These are phyloP conservation scores for Blera fallax DNA, from an alignment of 2,888 invertebrate genomes.

Conservation along the genomic window DNA sequence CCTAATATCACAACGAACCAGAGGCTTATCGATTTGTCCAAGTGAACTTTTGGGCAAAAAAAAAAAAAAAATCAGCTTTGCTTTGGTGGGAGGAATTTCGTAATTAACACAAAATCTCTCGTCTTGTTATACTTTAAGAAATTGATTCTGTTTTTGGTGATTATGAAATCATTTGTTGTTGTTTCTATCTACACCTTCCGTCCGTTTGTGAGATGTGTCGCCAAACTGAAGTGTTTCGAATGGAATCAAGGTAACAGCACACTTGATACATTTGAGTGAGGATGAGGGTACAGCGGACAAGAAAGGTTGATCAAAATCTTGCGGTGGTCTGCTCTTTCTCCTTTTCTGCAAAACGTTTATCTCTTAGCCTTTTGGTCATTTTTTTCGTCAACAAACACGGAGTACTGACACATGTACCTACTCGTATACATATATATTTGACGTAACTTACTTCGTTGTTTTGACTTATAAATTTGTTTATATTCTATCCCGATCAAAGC, in stretches of 20 bases:
- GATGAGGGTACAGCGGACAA: background rate
- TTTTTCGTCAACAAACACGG: constrained; percentile 48
- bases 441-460: constrained; percentile 23
- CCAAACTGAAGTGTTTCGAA: constrained; percentile 29
- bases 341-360: constrained; percentile 28
- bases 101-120: constrained; percentile 19
- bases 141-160: constrained; percentile 25
- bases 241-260: constrained; percentile 60
- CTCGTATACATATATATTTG: background rate
- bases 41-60: constrained; percentile 37
- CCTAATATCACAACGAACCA: constrained; percentile 51
- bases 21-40: constrained; percentile 70
- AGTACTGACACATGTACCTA: background rate
- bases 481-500: constrained; percentile 7
- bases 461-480: constrained; percentile 56
- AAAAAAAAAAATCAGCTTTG: background rate
- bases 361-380: constrained; percentile 13
- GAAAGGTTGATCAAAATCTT: constrained; percentile 29
- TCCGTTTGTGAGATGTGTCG: constrained; percentile 15
- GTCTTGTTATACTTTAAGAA: background rate
- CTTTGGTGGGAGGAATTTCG: constrained; percentile 12
- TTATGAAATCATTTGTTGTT: constrained; percentile 63
- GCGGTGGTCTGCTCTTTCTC: constrained; percentile 7
- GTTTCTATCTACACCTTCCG: constrained; percentile 1
- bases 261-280: background rate